Base-by-base conservation (phyloP, 2,888 invertebrate species). In the Galerucella pusilla region DNA sequence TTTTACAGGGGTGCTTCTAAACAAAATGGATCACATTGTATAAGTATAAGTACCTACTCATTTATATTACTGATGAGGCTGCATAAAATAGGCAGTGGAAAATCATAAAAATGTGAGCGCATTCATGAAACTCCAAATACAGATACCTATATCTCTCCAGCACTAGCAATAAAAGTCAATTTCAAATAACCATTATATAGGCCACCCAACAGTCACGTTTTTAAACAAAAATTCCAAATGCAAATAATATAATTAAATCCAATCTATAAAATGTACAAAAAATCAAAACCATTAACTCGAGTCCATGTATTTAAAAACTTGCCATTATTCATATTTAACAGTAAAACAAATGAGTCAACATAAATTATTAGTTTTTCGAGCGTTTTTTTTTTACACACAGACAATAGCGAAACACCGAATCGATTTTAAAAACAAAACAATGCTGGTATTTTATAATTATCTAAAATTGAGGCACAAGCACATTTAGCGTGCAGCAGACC, bases 351-450 rank as follows among this genome's bases (percentile, higher is more conserved):
- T 67, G 72, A 72, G 49, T 67, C 66, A 59, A 66, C 57, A 63
- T 75, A 70, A 75, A 72, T 63, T 73, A 75, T 75, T 73, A 45
- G 73, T 70, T 73, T 73, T 73, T 49, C 66, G 65, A 57, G 57
- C 54, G 61, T 75, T 75, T 75, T 74, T 65, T 65, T 28, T 28
- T 28, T 20, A 20, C 35, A 42, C 7, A 68, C 71, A 72, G 59
- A 71, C 71, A 68, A 66, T 71, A 60, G 59, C 49, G 71, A 76
- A 74, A 64, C 65, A 73, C 69, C 46, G 69, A 74, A 68, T 71
- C 74, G 71, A 74, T 74, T 74, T 76, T 66, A 65, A 68, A 74
- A 77, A 77, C 76, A 74, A 76, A 77, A 72, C 76, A 67, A 69
- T 69, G 74, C 59, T 28, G 66, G 59, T 65, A 64, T 74, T 74